Conservation (phyloP, 2,113 vertebrate genomes). For the Origma solitaria region DNA sequence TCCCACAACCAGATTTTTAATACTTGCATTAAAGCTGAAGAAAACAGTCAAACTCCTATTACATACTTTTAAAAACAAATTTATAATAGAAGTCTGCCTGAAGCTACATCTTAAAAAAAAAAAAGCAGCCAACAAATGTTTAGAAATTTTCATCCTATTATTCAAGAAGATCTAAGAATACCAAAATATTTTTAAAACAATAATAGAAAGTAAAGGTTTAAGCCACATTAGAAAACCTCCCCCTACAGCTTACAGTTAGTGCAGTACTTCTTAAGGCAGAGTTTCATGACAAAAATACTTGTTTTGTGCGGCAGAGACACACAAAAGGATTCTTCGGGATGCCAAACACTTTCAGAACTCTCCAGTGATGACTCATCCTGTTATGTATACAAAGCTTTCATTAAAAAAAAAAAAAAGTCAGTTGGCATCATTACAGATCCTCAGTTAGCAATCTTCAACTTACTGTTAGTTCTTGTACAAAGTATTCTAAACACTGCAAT, state of each 20-base stretch:
- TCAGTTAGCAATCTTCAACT: slow-evolving; percentile 42
- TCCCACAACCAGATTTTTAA: neutral
- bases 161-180: slow-evolving; percentile 23
- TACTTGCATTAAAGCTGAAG: neutral
- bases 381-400: slow-evolving; percentile 60
- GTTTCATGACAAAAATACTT: slow-evolving; percentile 32
- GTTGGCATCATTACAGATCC: slow-evolving; percentile 39
- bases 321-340: slow-evolving; percentile 47
- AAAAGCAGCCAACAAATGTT: neutral
- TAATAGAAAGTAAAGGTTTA: neutral
- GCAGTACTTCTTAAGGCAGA: slow-evolving; percentile 4
- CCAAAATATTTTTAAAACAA: slow-evolving; percentile 9
- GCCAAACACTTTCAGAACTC: slow-evolving; percentile 52
- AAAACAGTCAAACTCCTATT: neutral
- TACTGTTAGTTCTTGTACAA: slow-evolving; percentile 34
- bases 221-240: slow-evolving; percentile 5
- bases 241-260: neutral
- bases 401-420: slow-evolving; percentile 28
- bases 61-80: neutral
- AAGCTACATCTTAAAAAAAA: neutral
- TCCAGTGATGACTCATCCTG: slow-evolving; percentile 45
- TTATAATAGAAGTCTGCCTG: neutral
- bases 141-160: neutral
- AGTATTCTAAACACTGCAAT: slow-evolving; percentile 28
- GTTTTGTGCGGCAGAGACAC: neutral